A percentile compares a stretch with the other conserved stretches of the same genome.
phyloP scores from a whole-genome alignment of 2,888 invertebrate species.

The Phasia obesa region DNA sequence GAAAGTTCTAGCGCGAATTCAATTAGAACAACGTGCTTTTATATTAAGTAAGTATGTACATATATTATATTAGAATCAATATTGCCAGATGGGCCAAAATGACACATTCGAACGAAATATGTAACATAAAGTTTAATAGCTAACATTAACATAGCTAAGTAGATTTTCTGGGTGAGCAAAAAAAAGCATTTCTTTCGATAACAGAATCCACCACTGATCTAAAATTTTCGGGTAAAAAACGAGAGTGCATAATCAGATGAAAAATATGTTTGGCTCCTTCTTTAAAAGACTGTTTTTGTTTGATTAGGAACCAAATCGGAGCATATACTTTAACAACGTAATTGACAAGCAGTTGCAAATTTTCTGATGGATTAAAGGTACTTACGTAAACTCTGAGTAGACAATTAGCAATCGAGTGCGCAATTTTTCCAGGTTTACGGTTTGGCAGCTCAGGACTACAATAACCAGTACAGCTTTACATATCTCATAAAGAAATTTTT shows the following conservation, averaged over 20 bases:
- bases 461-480: conserved; percentile 47
- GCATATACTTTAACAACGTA: conserved; percentile 15
- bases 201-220: conserved; percentile 6
- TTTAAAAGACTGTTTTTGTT: conserved; percentile 36
- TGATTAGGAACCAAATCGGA: conserved; percentile 33
- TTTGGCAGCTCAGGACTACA: conserved; percentile 33
- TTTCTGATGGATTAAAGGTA: not conserved
- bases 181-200: not conserved
- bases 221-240: conserved; percentile 12
- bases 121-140: too few relatives aligned
- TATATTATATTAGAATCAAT: too few relatives aligned
- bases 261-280: conserved; percentile 24
- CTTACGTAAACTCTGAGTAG: not conserved
- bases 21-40: too few relatives aligned
- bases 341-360: not conserved
- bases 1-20: too few relatives aligned
- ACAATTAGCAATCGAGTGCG: conserved; percentile 14
- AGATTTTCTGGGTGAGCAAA: conserved; percentile 36
- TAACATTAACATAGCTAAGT: too few relatives aligned
- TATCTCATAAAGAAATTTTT: conserved; percentile 60
- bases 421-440: conserved; percentile 31
- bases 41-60: too few relatives aligned
- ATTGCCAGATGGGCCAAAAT: too few relatives aligned
- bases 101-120: too few relatives aligned
- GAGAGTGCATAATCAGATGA: conserved; percentile 11